Evolutionary conservation across 1,140 invertebrate genomes (phyloP), one percentile per base, ranked within the genome.

Genomic region (Cotesia vestalis): DNA sequence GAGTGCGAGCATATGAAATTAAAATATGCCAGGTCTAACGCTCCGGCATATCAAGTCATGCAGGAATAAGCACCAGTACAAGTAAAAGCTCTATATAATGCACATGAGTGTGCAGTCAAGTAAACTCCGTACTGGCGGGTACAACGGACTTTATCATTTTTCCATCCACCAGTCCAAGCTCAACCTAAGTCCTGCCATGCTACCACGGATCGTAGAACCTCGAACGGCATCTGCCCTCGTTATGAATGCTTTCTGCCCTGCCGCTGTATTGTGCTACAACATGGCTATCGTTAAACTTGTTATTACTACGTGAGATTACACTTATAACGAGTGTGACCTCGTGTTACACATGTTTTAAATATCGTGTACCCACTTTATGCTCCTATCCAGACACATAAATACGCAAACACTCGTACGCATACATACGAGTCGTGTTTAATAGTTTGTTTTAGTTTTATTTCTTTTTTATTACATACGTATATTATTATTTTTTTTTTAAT

Each of bases 191-290:
- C 27, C 27, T 27, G 1, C 27, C 27, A 27, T 27, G 1, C 27
- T 27, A 27, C 27, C 27, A 2, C 27, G 27, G 27, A 27, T 27
- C 73, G 75, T 77, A 8, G 40, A 46, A 46, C 40, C 40, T 46
- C 40, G 40, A 78, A 78, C 77, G 78, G 80, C 79, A 81, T 81
- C 81, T 82, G 81, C 79, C 82, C 82, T 83, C 81, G 79, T 83
- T 81, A 81, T 76, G 79, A 80, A 79, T 77, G 78, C 76, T 74
- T 73, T 27, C 27, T 27, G 27, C 27, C 27, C 27, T 27, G 27
- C 27, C 27, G 27, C 27, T 27, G 3, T 27, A 27, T 27, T 27
- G 27, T 27, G 27, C 73, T 46, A 46, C 40, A 62, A 53, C 74
- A 66, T 70, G 35, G 71, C 72, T 71, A 52, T 66, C 63, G 38